These are phyloP conservation scores for Halcyon malimbica DNA, from an alignment of 2,113 vertebrate species.

Conservation along the genomic window DNA sequence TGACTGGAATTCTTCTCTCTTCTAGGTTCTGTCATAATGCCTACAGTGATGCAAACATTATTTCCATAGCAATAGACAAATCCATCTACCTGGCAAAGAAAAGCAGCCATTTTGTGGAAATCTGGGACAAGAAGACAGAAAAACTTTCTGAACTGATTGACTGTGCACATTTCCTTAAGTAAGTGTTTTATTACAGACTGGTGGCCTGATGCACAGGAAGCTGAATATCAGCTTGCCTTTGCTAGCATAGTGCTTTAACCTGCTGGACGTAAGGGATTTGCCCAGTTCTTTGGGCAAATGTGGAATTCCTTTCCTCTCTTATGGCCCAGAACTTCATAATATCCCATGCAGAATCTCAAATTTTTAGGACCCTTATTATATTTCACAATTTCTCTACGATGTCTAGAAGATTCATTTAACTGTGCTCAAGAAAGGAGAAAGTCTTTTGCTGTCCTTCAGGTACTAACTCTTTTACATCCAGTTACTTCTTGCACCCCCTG, in stretches of 20 bases:
- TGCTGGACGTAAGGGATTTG: background rate
- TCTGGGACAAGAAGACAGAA: constrained; percentile 93
- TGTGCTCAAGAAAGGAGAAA: background rate
- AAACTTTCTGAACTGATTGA: constrained; percentile 88
- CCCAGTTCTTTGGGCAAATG: background rate
- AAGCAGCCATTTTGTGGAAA: constrained; percentile 86
- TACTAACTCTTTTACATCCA: background rate
- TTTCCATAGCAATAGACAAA: constrained; percentile 88
- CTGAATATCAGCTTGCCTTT: background rate
- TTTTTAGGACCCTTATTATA: background rate
- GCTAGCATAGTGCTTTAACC: background rate
- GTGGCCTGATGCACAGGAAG: background rate
- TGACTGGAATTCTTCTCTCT: background rate
- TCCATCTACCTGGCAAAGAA: constrained; percentile 90
- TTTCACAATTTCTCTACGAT: background rate
- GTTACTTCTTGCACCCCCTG: background rate
- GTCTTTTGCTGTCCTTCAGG: background rate
- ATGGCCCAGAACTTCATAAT: background rate
- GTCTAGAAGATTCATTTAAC: background rate
- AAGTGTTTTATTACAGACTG: constrained; percentile 21
- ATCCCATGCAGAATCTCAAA: background rate
- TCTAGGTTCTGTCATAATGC: constrained; percentile 79
- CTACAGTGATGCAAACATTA: constrained; percentile 85
- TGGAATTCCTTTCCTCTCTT: background rate
- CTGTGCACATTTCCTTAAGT: constrained; percentile 89